phyloP scores from a whole-genome alignment of 1,140 invertebrate species.

The Sesamia nonagrioides region DNA sequence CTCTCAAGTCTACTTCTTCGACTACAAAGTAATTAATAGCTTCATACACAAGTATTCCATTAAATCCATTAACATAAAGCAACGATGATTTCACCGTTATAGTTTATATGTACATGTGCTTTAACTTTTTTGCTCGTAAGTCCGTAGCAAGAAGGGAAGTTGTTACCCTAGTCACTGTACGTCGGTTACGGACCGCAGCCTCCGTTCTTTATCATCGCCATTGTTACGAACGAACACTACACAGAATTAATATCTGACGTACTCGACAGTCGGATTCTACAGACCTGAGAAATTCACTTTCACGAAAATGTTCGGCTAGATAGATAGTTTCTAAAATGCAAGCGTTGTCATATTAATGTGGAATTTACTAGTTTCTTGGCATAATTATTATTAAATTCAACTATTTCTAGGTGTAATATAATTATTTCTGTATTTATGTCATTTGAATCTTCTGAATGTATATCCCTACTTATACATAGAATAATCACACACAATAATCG shows the following conservation, averaged over 20 bases:
- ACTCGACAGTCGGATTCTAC: not conserved
- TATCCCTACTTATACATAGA: not conserved
- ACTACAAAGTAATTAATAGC: not conserved
- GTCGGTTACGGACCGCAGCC: conserved; percentile 44
- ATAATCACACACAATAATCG: not conserved
- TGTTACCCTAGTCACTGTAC: conserved; percentile 34
- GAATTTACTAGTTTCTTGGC: not conserved
- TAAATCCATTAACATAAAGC: not conserved
- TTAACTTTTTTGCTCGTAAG: conserved; percentile 15
- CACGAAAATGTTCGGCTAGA: conserved; percentile 27
- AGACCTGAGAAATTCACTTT: conserved; percentile 35
- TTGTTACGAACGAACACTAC: conserved; percentile 38
- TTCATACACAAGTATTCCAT: not conserved
- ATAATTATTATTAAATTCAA: not conserved
- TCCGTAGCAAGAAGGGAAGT: conserved; percentile 38
- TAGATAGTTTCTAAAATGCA: conserved; percentile 34
- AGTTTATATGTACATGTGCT: not conserved
- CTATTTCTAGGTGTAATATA: not conserved
- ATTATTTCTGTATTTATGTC: not conserved
- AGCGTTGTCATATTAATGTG: conserved; percentile 25
- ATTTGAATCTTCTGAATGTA: not conserved
- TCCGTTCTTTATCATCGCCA: conserved; percentile 40
- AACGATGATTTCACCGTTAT: not conserved
- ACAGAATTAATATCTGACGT: conserved; percentile 30
- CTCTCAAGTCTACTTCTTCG: not conserved